Conservation (phyloP, 2,888 invertebrate genomes). For the Catocala nupta region DNA sequence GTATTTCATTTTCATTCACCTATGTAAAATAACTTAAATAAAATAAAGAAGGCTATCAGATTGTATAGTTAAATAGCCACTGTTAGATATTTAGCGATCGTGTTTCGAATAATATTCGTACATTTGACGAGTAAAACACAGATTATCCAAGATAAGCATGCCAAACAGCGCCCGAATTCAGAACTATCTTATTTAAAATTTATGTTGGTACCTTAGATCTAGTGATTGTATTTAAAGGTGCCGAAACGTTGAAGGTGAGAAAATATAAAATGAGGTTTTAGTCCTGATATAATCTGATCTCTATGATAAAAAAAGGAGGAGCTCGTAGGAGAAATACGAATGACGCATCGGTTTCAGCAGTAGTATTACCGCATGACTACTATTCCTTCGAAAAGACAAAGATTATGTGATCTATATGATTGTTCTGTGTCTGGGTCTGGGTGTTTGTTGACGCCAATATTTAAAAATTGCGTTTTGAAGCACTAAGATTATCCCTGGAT, state of each 20-base stretch:
- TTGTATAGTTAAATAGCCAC: constrained; percentile 12
- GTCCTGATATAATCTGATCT: no score
- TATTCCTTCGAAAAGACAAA: no score
- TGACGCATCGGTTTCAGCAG: no score
- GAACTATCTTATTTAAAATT: constrained; percentile 1
- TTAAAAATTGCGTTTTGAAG: no score
- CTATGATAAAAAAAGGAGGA: no score
- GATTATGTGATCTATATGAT: no score
- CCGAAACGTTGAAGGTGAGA: neutral
- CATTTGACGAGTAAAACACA: constrained; percentile 28
- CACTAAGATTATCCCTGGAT: no score
- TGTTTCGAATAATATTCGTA: constrained; percentile 26
- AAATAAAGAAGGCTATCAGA: neutral
- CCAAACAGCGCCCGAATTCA: constrained; percentile 10
- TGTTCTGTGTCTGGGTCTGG: no score
- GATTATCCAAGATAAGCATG: constrained; percentile 26
- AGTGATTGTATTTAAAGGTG: constrained; percentile 1
- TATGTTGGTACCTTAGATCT: neutral
- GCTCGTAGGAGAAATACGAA: no score
- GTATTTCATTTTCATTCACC: neutral
- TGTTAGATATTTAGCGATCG: constrained; percentile 28
- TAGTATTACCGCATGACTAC: no score
- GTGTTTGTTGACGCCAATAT: no score
- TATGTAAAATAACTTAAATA: neutral
- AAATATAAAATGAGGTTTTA: no score